phyloP scores from a whole-genome alignment of 2,888 invertebrate genomes.

The Caprella mutica region DNA sequence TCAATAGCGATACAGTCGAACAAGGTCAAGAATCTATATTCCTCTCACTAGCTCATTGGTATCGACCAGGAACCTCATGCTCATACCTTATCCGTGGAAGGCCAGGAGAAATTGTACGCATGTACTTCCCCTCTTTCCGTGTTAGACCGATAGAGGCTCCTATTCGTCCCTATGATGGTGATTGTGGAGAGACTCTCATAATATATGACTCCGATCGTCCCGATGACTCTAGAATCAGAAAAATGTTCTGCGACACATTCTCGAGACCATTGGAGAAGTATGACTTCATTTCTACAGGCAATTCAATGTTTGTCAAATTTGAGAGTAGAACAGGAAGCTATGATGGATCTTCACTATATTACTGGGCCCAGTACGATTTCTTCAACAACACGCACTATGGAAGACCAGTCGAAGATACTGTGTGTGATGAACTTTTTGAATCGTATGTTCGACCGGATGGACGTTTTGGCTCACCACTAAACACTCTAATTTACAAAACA shows the following conservation, averaged over 20 bases:
- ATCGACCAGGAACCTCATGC: slow-evolving; percentile 82
- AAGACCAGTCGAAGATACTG: slow-evolving; percentile 63
- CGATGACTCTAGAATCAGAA: slow-evolving; percentile 78
- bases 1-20: slow-evolving; percentile 64
- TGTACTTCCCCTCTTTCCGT: slow-evolving; percentile 82
- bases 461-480: slow-evolving; percentile 65
- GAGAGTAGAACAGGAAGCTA: slow-evolving; percentile 87
- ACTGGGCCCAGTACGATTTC: slow-evolving; percentile 89
- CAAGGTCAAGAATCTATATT: slow-evolving; percentile 66
- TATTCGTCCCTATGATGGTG: slow-evolving; percentile 70
- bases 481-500: slow-evolving; percentile 73
- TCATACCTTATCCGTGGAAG: slow-evolving; percentile 79
- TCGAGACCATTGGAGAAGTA: slow-evolving; percentile 86
- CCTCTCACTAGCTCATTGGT: slow-evolving; percentile 85
- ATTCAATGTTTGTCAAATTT: slow-evolving; percentile 73
- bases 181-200: slow-evolving; percentile 79
- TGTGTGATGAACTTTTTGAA: slow-evolving; percentile 76
- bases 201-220: slow-evolving; percentile 78
- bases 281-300: slow-evolving; percentile 78
- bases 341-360: slow-evolving; percentile 84
- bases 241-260: slow-evolving; percentile 88
- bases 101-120: slow-evolving; percentile 70
- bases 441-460: slow-evolving; percentile 67
- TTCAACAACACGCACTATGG: slow-evolving; percentile 82
- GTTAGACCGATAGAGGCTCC: slow-evolving; percentile 78